A percentile compares a stretch with the other conserved stretches of the same genome.
Evolutionary conservation across 1,140 invertebrate genomes (phyloP).

Genomic region (Drosophila biarmipes): DNA sequence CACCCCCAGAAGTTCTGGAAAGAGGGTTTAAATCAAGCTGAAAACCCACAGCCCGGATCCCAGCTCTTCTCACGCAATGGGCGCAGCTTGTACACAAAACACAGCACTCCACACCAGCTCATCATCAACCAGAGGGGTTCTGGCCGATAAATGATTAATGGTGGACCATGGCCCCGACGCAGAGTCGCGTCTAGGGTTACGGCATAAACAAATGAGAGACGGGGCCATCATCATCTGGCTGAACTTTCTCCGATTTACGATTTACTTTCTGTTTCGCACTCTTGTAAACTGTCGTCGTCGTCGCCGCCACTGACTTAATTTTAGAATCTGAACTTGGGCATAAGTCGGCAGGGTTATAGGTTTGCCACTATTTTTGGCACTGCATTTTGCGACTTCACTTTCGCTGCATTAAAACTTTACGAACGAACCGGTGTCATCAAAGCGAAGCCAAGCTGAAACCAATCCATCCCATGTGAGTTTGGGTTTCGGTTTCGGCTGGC

Average conservation of each 20-base stretch:
- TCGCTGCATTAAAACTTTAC: constrained; percentile 64
- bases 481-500: constrained; percentile 7
- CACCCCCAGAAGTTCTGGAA: constrained; percentile 12
- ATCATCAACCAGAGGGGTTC: constrained; percentile 60
- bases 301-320: constrained; percentile 21
- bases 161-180: constrained; percentile 29
- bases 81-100: constrained; percentile 23
- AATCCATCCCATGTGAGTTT: constrained; percentile 12
- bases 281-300: constrained; percentile 47
- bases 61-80: constrained; percentile 52
- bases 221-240: constrained; percentile 22
- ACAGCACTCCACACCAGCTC: constrained; percentile 4
- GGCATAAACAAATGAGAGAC: constrained; percentile 68
- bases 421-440: constrained; percentile 62
- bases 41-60: neutral
- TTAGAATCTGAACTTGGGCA: constrained; percentile 59
- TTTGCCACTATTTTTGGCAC: constrained; percentile 24
- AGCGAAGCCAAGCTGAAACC: neutral
- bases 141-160: constrained; percentile 77
- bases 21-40: neutral
- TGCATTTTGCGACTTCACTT: constrained; percentile 65
- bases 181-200: constrained; percentile 52
- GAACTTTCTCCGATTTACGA: constrained; percentile 77
- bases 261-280: constrained; percentile 77
- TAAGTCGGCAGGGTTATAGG: constrained; percentile 12